phyloP scores from a whole-genome alignment of 2,888 invertebrate genomes.

The Ecliptopera silaceata region DNA sequence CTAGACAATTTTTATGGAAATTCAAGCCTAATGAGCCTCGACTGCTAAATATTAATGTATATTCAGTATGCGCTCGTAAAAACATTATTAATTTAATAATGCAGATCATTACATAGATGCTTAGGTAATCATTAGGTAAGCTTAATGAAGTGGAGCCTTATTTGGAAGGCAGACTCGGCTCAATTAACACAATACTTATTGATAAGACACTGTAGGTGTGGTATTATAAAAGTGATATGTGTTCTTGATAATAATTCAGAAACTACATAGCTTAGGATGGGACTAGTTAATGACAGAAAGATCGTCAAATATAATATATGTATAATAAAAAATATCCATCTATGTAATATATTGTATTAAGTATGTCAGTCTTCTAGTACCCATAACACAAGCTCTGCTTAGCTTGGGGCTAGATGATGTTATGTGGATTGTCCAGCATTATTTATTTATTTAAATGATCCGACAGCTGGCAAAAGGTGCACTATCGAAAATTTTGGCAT shows the following conservation, averaged over 20 bases:
- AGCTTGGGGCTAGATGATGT: too few relatives aligned
- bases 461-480: too few relatives aligned
- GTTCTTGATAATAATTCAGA: too few relatives aligned
- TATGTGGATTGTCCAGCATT: too few relatives aligned
- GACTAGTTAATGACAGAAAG: too few relatives aligned
- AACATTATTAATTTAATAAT: conserved; percentile 27
- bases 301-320: too few relatives aligned
- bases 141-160: conserved; percentile 5
- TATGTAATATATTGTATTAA: too few relatives aligned
- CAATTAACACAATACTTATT: conserved; percentile 5
- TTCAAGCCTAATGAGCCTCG: conserved; percentile 14
- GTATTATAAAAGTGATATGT: not conserved
- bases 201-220: not conserved
- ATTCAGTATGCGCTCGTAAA: conserved; percentile 9
- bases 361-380: too few relatives aligned
- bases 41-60: conserved; percentile 12
- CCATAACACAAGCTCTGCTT: too few relatives aligned
- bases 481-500: too few relatives aligned
- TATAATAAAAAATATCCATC: too few relatives aligned
- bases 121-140: conserved; percentile 13
- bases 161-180: conserved; percentile 3
- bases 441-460: too few relatives aligned
- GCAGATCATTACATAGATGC: conserved; percentile 12
- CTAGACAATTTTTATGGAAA: conserved; percentile 40
- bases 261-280: not conserved